Evolutionary conservation across 2,888 invertebrate genomes (phyloP).

Genomic region (Blastobasis adustella): DNA sequence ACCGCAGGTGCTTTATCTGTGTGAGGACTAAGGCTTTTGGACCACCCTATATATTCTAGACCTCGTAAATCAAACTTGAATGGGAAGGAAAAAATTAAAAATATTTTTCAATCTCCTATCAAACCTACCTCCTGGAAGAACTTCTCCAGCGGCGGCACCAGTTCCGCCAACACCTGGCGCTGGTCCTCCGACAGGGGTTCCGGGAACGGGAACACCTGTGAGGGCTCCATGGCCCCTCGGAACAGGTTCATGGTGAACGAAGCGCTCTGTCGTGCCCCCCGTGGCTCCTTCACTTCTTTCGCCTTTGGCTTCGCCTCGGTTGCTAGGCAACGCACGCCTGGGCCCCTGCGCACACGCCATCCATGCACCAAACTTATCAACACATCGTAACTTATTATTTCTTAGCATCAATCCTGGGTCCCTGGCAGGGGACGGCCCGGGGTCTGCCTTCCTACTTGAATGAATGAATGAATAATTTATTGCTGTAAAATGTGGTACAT

Average conservation of each 20-base stretch:
- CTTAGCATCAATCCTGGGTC: too few species aligned
- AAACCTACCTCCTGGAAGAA: constrained; percentile 79
- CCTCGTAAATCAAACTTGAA: too few species aligned
- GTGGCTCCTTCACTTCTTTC: constrained; percentile 14
- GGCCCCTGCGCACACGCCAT: neutral
- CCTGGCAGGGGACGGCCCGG: too few species aligned
- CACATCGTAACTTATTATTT: too few species aligned
- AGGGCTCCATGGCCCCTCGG: constrained; percentile 85
- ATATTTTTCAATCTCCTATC: too few species aligned
- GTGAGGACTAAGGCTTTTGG: too few species aligned
- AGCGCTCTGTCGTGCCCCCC: constrained; percentile 70
- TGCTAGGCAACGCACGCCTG: neutral
- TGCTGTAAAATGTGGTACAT: too few species aligned
- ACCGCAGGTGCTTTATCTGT: too few species aligned
- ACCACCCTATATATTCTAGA: too few species aligned
- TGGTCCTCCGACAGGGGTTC: constrained; percentile 89
- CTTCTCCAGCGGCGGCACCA: constrained; percentile 87
- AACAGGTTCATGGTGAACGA: constrained; percentile 98
- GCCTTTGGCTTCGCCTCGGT: constrained; percentile 13
- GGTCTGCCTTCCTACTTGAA: too few species aligned
- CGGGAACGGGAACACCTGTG: constrained; percentile 96
- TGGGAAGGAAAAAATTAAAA: too few species aligned
- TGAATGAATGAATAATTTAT: too few species aligned
- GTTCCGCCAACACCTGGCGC: constrained; percentile 85
- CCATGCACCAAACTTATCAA: neutral